Percentiles rank a stretch among this genome's conserved stretches.
Conservation (phyloP, 2,888 invertebrate genomes). For the Drosophila melanosoma region DNA sequence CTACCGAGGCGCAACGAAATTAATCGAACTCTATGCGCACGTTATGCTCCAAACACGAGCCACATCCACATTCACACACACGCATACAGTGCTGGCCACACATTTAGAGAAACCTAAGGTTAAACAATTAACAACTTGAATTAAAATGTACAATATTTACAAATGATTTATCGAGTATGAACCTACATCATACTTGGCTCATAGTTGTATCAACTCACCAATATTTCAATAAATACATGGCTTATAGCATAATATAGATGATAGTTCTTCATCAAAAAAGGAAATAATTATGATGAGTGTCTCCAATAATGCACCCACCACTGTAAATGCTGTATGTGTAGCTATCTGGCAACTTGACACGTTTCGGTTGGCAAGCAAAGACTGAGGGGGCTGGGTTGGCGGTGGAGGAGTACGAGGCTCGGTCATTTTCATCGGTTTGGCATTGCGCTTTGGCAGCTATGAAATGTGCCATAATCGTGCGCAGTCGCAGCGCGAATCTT, state of each 20-base stretch:
- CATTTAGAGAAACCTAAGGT: not conserved
- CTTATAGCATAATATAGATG: not conserved
- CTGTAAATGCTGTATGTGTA: constrained; percentile 8
- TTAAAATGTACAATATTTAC: not conserved
- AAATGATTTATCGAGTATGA: not conserved
- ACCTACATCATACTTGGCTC: not conserved
- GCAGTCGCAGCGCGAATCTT: constrained; percentile 76
- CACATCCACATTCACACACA: constrained; percentile 14
- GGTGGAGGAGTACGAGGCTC: not conserved
- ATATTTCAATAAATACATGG: not conserved
- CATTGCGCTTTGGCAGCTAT: constrained; percentile 57
- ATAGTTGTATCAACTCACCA: not conserved
- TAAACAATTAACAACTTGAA: not conserved
- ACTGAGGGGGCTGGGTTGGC: not conserved
- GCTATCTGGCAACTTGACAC: constrained; percentile 76
- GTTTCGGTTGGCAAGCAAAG: constrained; percentile 66
- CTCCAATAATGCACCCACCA: not conserved
- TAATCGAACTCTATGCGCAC: constrained; percentile 71
- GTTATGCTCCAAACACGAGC: constrained; percentile 67
- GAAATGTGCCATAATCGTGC: constrained; percentile 79
- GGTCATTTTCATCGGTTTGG: constrained; percentile 52
- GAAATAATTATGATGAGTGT: not conserved
- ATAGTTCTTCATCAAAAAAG: not conserved
- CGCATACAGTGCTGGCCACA: not conserved
- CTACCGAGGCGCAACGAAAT: constrained; percentile 79